Conservation (phyloP, 2,888 invertebrate species). For the Sthenelais limicola region DNA sequence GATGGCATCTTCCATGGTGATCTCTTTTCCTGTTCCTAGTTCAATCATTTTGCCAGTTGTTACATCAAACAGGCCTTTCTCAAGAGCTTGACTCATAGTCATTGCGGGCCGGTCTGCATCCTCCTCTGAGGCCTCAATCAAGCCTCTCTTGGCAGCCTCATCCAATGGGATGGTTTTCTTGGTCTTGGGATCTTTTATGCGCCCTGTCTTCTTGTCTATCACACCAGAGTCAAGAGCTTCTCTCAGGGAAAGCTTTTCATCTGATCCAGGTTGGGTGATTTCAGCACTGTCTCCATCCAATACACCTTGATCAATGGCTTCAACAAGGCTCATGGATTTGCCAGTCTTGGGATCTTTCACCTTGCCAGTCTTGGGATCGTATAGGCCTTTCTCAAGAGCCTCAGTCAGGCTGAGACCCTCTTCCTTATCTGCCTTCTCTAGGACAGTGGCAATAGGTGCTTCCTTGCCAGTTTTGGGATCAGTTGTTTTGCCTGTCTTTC, state of each 20-base stretch:
- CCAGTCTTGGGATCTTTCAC: conserved; percentile 54
- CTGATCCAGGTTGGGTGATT: conserved; percentile 81
- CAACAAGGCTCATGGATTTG: conserved; percentile 76
- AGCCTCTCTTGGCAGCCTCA: conserved; percentile 83
- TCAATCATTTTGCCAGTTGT: conserved; percentile 47
- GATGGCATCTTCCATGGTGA: conserved; percentile 86
- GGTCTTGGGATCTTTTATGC: conserved; percentile 79
- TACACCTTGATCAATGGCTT: conserved; percentile 87
- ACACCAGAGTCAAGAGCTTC: conserved; percentile 89
- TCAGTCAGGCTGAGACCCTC: conserved; percentile 77
- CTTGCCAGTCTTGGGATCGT: conserved; percentile 77
- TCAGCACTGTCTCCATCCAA: conserved; percentile 81
- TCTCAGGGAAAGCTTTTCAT: conserved; percentile 75
- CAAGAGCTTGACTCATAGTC: conserved; percentile 76
- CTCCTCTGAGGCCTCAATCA: conserved; percentile 75
- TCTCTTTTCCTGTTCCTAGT: conserved; percentile 85
- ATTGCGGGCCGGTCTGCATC: conserved; percentile 78
- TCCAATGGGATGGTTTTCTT: conserved; percentile 73
- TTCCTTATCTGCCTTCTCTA: conserved; percentile 48
- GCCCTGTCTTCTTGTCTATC: conserved; percentile 81
- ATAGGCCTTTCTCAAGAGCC: conserved; percentile 74
- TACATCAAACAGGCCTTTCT: conserved; percentile 77
- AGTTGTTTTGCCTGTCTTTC: conserved; percentile 76
- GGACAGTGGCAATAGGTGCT: conserved; percentile 6
- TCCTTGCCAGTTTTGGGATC: conserved; percentile 37